Evolutionary conservation across 1,140 invertebrate genomes (phyloP), one percentile per base, ranked within the genome.

Genomic region (Pissodes strobi): DNA sequence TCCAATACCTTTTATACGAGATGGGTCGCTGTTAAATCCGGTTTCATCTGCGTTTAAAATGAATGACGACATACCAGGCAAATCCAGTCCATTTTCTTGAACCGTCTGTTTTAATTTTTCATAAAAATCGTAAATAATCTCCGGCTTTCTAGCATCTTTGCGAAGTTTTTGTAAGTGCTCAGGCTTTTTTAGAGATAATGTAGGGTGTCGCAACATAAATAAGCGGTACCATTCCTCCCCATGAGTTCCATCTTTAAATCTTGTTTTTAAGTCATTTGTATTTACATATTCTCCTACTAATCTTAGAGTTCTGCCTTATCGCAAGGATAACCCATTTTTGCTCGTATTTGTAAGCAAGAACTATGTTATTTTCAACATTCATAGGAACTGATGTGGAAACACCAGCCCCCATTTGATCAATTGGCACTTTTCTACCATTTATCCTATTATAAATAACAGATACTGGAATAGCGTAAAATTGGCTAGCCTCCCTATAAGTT

Each of bases 51-150:
- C 0, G 30, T 57, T 64, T 57, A 13, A 27, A 17, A 19, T 27
- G 18, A 22, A 4, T 18, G 22, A n/a, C n/a, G n/a, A n/a, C n/a
- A n/a, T n/a, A n/a, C n/a, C n/a, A n/a, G n/a, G n/a, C n/a, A n/a
- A n/a, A n/a, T 45, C 21, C 17, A 61, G 46, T 12, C 41, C 13
- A 13, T 21, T 49, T 2, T 21, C 23, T 18, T 17, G 21, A 5
- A 69, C 9, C 6, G 27, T 18, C 15, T 63, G 13, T 67, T 53
- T 39, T 21, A 57, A 22, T 6, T 62, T 48, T n/a, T 62, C 21
- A 58, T 63, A 63, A 63, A 69, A 69, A 23, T 67, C 19, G 34
- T 68, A 68, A 34, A 68, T 49, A 10, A 68, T 30, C 9, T 65
- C 58, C 10, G 59, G 58, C n/a, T 63, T 63, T 5, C 55, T 46